A percentile compares a stretch with the other conserved stretches of the same genome.
These are phyloP conservation scores for Mellilla xanthometata DNA, from an alignment of 2,888 invertebrate genomes.

Conservation along the genomic window DNA sequence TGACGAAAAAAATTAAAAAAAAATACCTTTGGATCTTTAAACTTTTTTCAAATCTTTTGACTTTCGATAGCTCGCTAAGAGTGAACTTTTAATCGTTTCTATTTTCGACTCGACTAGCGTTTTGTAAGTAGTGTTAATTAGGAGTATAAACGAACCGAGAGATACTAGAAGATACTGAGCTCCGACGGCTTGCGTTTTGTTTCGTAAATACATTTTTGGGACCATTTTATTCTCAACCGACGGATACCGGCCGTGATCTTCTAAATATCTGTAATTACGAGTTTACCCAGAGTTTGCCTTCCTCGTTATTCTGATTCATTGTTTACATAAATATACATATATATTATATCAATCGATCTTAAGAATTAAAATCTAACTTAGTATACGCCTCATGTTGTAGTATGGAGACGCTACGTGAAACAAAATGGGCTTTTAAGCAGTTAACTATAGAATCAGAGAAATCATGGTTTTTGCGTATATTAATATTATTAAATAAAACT, in stretches of 20 bases:
- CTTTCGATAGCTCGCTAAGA: constrained; percentile 13
- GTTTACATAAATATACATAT: constrained; percentile 21
- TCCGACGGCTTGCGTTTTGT: constrained; percentile 64
- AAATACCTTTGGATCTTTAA: constrained; percentile 51
- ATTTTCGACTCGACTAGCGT: constrained; percentile 56
- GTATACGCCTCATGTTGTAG: constrained; percentile 63
- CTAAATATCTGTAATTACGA: constrained; percentile 20
- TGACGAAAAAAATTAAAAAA: constrained; percentile 53
- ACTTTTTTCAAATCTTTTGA: constrained; percentile 40
- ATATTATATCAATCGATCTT: constrained; percentile 29
- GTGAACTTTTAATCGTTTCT: constrained; percentile 15
- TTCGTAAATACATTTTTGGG: constrained; percentile 81
- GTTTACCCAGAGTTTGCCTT: constrained; percentile 33
- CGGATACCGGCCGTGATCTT: constrained; percentile 44
- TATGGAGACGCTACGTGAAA: constrained; percentile 69
- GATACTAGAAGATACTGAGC: constrained; percentile 38
- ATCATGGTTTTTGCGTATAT: constrained; percentile 68
- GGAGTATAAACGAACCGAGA: constrained; percentile 37
- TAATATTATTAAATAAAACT: too few species aligned
- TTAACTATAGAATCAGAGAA: constrained; percentile 27
- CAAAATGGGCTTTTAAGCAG: constrained; percentile 44
- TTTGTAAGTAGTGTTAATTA: constrained; percentile 60
- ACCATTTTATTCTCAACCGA: constrained; percentile 65
- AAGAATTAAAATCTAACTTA: constrained; percentile 23
- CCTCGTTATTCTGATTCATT: constrained; percentile 23